phyloP scores from a whole-genome alignment of 2,797 vertebrate genomes.

The Oophaga sylvatica region DNA sequence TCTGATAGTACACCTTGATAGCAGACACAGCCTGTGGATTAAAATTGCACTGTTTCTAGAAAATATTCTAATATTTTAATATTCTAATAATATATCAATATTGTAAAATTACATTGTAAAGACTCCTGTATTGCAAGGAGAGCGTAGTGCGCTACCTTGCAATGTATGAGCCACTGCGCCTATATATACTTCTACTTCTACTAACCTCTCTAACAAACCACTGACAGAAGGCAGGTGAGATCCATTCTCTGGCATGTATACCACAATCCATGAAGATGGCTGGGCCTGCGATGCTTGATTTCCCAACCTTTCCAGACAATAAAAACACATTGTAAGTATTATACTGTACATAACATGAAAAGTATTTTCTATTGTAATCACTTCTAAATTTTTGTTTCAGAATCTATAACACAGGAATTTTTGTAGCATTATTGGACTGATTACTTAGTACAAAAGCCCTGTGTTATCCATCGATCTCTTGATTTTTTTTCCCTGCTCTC shows the following conservation, averaged over 20 bases:
- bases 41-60: neutral
- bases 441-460: neutral
- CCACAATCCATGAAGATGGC: conserved; percentile 88
- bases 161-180: neutral
- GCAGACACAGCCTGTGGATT: neutral
- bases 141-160: neutral
- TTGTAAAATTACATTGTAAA: neutral
- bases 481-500: conserved; percentile 2
- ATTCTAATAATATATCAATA: neutral
- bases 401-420: neutral
- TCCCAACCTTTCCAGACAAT: conserved; percentile 76
- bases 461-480: conserved; percentile 10
- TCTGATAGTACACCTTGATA: neutral
- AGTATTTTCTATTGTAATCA: neutral
- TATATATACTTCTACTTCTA: neutral
- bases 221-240: conserved; percentile 88
- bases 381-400: neutral
- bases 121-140: neutral
- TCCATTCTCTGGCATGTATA: conserved; percentile 88
- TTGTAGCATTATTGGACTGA: neutral
- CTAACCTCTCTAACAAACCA: conserved; percentile 87
- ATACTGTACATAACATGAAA: neutral
- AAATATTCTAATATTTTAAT: neutral
- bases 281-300: conserved; percentile 57
- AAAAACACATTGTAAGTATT: neutral